phyloP scores from a whole-genome alignment of 1,140 invertebrate species.

The Parapsyche elsis region DNA sequence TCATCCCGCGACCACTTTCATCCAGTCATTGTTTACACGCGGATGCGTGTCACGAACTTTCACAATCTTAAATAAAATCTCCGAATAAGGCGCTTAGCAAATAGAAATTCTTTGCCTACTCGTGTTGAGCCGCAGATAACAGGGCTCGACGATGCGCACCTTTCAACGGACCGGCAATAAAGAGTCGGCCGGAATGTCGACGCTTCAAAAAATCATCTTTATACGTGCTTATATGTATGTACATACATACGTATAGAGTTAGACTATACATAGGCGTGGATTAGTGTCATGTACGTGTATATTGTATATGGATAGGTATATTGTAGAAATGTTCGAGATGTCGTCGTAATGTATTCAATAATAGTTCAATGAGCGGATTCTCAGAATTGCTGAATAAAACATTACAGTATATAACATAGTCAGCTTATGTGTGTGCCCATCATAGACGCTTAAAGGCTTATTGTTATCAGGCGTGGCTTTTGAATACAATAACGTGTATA shows the following conservation, averaged over 20 bases:
- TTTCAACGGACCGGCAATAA: not conserved
- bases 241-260: not conserved
- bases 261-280: not conserved
- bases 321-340: not conserved
- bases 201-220: not conserved
- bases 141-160: slow-evolving; percentile 10
- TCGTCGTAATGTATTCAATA: not conserved
- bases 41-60: slow-evolving; percentile 29
- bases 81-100: slow-evolving; percentile 32
- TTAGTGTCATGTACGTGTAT: not conserved
- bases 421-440: not conserved
- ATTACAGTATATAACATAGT: not conserved
- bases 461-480: slow-evolving; percentile 8
- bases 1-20: not conserved
- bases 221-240: not conserved
- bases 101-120: slow-evolving; percentile 18
- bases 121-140: not conserved
- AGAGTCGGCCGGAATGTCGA: not conserved
- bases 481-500: slow-evolving; percentile 21
- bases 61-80: slow-evolving; percentile 35
- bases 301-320: not conserved
- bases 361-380: slow-evolving; percentile 18
- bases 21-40: slow-evolving; percentile 27
- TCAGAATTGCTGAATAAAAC: slow-evolving; percentile 20
- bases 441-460: slow-evolving; percentile 20